Evolutionary conservation across 2,888 invertebrate species (phyloP).

Genomic region (Spisula subtruncata): DNA sequence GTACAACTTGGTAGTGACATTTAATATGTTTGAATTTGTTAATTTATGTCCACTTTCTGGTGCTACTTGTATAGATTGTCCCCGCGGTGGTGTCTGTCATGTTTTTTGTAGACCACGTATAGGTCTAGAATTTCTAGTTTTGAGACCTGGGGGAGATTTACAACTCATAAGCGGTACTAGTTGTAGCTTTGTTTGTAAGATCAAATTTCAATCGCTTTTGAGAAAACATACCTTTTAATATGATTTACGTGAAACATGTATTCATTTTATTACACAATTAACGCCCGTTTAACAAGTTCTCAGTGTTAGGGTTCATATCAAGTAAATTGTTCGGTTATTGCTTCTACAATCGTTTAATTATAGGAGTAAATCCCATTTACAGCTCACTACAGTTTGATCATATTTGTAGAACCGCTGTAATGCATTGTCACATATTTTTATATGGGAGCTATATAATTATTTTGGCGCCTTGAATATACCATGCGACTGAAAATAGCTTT

Average conservation of each 20-base stretch:
- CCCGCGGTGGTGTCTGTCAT: neutral
- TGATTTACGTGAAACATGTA: slow-evolving; percentile 20
- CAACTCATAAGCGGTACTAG: neutral
- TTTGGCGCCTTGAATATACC: slow-evolving; percentile 35
- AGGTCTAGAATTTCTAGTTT: slow-evolving; percentile 38
- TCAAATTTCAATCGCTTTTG: slow-evolving; percentile 25
- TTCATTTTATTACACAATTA: slow-evolving; percentile 27
- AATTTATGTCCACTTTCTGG: neutral
- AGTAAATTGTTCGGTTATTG: neutral
- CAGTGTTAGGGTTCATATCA: neutral
- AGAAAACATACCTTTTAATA: slow-evolving; percentile 5
- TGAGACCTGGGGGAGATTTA: slow-evolving; percentile 39
- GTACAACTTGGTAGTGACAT: slow-evolving; percentile 21
- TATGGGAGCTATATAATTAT: slow-evolving; percentile 10
- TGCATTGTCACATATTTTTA: slow-evolving; percentile 35
- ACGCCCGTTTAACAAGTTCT: neutral
- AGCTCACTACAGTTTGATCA: neutral
- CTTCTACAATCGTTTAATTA: slow-evolving; percentile 16
- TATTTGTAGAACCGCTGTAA: slow-evolving; percentile 13
- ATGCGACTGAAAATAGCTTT: slow-evolving; percentile 32
- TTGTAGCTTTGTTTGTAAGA: neutral
- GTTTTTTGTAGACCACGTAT: neutral
- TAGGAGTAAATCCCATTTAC: neutral
- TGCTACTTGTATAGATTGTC: neutral
- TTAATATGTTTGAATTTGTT: slow-evolving; percentile 35